A percentile compares a stretch with the other conserved stretches of the same genome.
Conservation (phyloP, 2,888 invertebrate species). For the Aspidiotus rigidus region DNA sequence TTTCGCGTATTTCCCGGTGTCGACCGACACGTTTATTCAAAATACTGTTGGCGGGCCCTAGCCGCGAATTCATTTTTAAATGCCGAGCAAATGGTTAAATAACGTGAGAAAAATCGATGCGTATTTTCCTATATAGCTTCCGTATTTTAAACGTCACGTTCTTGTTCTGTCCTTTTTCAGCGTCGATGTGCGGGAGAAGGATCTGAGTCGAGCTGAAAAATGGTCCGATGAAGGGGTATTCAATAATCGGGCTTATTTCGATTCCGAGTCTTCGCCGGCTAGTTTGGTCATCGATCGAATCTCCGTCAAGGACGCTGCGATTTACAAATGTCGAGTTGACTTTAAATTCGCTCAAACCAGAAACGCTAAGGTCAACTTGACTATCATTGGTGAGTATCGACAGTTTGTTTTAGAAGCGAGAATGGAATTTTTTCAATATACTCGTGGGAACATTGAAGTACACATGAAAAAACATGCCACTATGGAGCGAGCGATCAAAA, state of each 20-base stretch:
- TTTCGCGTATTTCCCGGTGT: background rate
- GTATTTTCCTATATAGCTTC: no score
- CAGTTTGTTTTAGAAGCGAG: no score
- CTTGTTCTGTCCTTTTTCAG: slow-evolving; percentile 1
- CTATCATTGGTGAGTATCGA: slow-evolving; percentile 82
- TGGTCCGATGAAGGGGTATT: slow-evolving; percentile 86
- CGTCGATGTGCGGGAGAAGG: slow-evolving; percentile 25
- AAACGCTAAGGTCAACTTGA: slow-evolving; percentile 79
- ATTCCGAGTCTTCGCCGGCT: slow-evolving; percentile 52
- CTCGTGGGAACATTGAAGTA: no score
- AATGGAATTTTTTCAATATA: no score
- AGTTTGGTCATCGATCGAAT: slow-evolving; percentile 68
- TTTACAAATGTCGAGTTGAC: slow-evolving; percentile 83
- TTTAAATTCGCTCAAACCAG: slow-evolving; percentile 83
- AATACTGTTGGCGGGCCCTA: no score
- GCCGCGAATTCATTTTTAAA: no score
- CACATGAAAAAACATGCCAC: no score
- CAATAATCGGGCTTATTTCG: slow-evolving; percentile 72
- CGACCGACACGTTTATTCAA: no score
- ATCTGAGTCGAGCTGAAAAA: slow-evolving; percentile 48
- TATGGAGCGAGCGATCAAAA: no score
- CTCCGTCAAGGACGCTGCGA: slow-evolving; percentile 67
- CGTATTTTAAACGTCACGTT: background rate
- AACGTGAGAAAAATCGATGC: no score
- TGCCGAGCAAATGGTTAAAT: no score